Evolutionary conservation across 2,113 vertebrate species (phyloP).

Genomic region (Copsychus sechellarum): DNA sequence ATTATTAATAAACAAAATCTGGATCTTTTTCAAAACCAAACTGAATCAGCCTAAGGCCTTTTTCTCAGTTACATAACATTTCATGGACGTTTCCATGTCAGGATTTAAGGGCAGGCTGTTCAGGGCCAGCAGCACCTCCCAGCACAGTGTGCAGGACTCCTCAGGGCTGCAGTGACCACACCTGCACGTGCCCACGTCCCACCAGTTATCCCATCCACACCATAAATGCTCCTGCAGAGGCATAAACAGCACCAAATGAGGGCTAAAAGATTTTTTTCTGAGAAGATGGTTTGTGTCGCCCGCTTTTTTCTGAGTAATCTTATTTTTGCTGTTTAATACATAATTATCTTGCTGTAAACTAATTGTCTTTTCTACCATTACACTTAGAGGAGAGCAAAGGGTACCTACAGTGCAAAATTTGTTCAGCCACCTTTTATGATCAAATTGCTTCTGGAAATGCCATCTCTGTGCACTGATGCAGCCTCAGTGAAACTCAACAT

Average conservation of each 20-base stretch:
- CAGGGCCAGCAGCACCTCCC: neutral
- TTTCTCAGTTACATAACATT: neutral
- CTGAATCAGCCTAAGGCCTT: neutral
- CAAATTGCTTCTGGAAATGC: neutral
- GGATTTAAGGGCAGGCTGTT: neutral
- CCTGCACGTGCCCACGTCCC: fast-evolving
- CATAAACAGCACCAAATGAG: neutral
- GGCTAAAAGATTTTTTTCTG: neutral
- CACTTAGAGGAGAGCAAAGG: fast-evolving
- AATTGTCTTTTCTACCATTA: neutral
- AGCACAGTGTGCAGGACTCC: fast-evolving
- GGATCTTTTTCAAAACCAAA: neutral
- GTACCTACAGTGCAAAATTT: neutral
- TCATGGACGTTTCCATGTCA: neutral
- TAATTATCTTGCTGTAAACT: neutral
- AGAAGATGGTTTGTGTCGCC: fast-evolving
- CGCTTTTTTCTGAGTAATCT: neutral
- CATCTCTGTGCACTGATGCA: neutral
- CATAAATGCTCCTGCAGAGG: neutral
- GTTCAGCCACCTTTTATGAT: neutral
- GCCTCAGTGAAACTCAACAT: neutral
- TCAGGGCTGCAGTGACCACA: fast-evolving
- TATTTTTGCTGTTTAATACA: neutral
- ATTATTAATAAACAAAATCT: neutral
- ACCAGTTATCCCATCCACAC: neutral